Percentiles rank a stretch among this genome's conserved stretches.
Conservation (phyloP, 2,113 vertebrate genomes). For the Alouatta palliata region DNA sequence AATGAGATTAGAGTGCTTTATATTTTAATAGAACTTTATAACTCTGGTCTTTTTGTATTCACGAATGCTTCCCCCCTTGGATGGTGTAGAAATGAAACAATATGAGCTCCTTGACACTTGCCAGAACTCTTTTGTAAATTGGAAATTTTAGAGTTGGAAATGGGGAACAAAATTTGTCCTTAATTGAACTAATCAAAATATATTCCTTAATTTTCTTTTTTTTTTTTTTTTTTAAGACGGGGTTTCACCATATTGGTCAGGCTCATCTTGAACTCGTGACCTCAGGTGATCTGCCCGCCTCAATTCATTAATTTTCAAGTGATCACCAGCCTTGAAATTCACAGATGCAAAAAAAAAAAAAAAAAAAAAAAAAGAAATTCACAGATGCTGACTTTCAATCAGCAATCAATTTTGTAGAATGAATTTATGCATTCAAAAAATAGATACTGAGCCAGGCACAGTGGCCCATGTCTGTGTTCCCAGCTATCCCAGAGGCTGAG, state of each 20-base stretch:
- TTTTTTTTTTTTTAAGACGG: no score
- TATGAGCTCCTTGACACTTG: neutral
- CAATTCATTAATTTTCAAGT: neutral
- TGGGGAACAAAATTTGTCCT: neutral
- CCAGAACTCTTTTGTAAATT: neutral
- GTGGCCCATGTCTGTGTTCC: neutral
- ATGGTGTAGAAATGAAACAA: neutral
- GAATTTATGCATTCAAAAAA: neutral
- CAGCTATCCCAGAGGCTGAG: neutral
- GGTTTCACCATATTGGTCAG: no score
- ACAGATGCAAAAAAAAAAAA: neutral
- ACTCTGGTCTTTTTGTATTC: neutral
- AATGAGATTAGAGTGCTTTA: neutral
- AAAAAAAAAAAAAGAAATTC: neutral
- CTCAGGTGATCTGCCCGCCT: no score
- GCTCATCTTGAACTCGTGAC: no score
- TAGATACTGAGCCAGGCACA: neutral
- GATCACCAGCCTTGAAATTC: neutral
- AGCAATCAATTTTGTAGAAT: neutral
- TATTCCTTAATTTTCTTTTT: neutral
- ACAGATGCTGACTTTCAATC: neutral
- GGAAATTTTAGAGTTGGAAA: neutral
- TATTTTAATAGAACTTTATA: neutral
- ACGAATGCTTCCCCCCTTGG: neutral
- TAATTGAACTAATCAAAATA: conserved; percentile 1